Percentiles rank a stretch among this genome's conserved stretches.
Evolutionary conservation across 35 echinoderm and acorn worm species (phyloP).

Genomic region (Ptychodera flava): DNA sequence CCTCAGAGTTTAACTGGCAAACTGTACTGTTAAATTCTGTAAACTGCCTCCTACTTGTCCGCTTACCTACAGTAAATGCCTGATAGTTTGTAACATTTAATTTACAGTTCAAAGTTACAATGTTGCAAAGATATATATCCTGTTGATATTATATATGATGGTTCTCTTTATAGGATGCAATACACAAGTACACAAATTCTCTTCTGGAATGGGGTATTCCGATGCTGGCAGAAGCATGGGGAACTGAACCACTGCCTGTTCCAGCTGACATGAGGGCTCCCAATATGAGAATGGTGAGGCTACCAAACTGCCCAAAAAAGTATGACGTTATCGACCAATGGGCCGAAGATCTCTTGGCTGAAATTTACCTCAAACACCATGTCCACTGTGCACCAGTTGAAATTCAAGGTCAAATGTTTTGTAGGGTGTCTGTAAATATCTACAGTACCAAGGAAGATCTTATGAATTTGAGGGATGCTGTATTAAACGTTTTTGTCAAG

Average conservation of each 20-base stretch:
- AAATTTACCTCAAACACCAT: background rate
- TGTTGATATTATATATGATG: too few species aligned
- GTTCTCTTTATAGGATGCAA: conserved; percentile 39
- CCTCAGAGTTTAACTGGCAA: too few species aligned
- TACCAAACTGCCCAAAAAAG: conserved; percentile 35
- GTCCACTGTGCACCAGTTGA: background rate
- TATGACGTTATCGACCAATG: background rate
- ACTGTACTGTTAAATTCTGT: too few species aligned
- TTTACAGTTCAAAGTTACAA: too few species aligned
- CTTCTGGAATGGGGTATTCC: conserved; percentile 50
- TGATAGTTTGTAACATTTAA: too few species aligned
- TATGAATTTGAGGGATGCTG: conserved; percentile 50
- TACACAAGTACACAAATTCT: conserved; percentile 27
- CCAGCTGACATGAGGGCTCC: conserved; percentile 52
- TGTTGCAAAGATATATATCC: too few species aligned
- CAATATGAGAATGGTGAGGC: conserved; percentile 44
- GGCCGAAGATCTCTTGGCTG: background rate
- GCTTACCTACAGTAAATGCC: too few species aligned
- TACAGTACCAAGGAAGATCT: conserved; percentile 86
- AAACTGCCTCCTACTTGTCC: too few species aligned
- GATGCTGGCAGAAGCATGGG: conserved; percentile 77
- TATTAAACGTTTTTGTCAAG: conserved; percentile 39
- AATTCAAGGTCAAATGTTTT: conserved; percentile 26
- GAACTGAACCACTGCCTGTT: conserved; percentile 25
- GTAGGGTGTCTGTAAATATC: conserved; percentile 54